Percentiles rank a stretch among this genome's conserved stretches.
phyloP scores from a whole-genome alignment of 2,113 vertebrate species.

The Psophia crepitans region DNA sequence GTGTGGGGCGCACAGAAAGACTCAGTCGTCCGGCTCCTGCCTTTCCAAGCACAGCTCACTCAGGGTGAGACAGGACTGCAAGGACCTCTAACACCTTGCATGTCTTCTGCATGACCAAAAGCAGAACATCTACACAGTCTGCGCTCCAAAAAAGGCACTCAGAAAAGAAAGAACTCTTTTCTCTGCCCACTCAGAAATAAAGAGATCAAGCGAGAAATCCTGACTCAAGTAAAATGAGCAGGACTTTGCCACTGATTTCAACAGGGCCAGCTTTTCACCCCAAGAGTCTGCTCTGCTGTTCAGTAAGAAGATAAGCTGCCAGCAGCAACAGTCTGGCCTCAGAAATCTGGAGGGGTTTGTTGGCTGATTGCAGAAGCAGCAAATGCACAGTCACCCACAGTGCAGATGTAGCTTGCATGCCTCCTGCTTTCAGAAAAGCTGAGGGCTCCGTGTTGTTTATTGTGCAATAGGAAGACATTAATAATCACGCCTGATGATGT shows the following conservation, averaged over 20 bases:
- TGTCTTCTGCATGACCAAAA: background rate
- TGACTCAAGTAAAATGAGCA: background rate
- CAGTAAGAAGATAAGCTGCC: constrained; percentile 23
- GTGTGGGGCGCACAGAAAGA: background rate
- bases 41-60: background rate
- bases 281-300: background rate
- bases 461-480: constrained; percentile 21
- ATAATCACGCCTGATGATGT: constrained; percentile 12
- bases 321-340: constrained; percentile 19
- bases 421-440: background rate
- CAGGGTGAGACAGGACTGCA: background rate
- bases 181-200: background rate
- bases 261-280: constrained; percentile 30
- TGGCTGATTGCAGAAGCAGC: constrained; percentile 24
- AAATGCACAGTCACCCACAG: constrained; percentile 6
- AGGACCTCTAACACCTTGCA: background rate
- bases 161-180: background rate
- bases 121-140: background rate
- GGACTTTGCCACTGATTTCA: constrained; percentile 50
- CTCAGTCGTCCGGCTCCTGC: background rate
- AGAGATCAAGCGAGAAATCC: background rate
- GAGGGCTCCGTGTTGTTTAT: background rate
- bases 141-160: background rate
- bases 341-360: background rate
- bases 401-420: background rate